A percentile compares a stretch with the other conserved stretches of the same genome.
phyloP scores from a whole-genome alignment of 2,113 vertebrate species.

The Dicrurus megarhynchus region DNA sequence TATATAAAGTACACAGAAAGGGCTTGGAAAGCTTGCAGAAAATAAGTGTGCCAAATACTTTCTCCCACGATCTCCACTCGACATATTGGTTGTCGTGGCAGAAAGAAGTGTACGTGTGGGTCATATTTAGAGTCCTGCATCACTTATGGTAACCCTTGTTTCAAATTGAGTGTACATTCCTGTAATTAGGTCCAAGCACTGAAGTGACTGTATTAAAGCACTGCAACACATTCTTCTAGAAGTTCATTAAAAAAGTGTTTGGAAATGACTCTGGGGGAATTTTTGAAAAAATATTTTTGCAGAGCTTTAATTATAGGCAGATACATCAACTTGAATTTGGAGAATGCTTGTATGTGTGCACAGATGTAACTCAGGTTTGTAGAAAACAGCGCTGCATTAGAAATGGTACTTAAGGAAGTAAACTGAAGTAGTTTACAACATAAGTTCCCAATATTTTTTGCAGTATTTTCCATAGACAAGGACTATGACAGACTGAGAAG shows the following conservation, averaged over 20 bases:
- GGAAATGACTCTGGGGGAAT: background rate
- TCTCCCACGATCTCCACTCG: background rate
- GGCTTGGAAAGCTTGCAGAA: constrained; percentile 1
- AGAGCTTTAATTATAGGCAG: background rate
- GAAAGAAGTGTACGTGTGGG: background rate
- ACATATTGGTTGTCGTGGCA: rapidly evolving
- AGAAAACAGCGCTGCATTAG: background rate
- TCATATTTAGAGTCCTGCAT: background rate
- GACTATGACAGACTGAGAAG: background rate
- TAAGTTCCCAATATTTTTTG: background rate
- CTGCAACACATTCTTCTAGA: background rate
- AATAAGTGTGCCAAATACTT: constrained; percentile 4
- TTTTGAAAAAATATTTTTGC: background rate
- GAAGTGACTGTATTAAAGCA: background rate
- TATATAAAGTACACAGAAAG: constrained; percentile 16
- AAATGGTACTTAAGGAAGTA: background rate
- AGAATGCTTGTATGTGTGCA: background rate
- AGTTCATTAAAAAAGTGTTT: background rate
- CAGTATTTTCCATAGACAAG: background rate
- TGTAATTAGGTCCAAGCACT: background rate
- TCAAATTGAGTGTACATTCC: background rate
- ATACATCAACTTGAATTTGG: background rate
- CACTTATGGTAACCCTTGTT: background rate
- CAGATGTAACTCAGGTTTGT: background rate
- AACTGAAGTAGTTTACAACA: background rate